Evolutionary conservation across 2,888 invertebrate species (phyloP).

Genomic region (Bembecia ichneumoniformis): DNA sequence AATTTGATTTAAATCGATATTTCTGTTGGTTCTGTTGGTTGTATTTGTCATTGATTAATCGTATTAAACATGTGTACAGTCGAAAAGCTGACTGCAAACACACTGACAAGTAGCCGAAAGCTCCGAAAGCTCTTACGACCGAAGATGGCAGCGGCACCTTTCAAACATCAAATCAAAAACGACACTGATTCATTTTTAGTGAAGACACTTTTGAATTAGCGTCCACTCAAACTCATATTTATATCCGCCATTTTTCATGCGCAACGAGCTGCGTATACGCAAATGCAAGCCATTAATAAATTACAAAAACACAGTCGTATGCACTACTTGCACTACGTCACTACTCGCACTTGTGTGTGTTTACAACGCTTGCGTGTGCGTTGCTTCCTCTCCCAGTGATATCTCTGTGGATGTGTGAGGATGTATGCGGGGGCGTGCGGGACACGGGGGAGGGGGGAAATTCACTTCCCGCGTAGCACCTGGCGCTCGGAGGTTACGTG

Average conservation of each 20-base stretch:
- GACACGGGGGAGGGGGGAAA: slow-evolving; percentile 18
- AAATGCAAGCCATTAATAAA: slow-evolving; percentile 64
- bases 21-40: too few species aligned
- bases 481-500: slow-evolving; percentile 62
- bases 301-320: slow-evolving; percentile 53
- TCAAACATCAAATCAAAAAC: slow-evolving; percentile 20
- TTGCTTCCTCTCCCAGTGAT: slow-evolving; percentile 33
- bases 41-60: too few species aligned
- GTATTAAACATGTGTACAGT: background rate
- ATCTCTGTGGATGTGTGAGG: slow-evolving; percentile 28
- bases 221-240: slow-evolving; percentile 53
- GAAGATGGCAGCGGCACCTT: slow-evolving; percentile 16
- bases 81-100: background rate
- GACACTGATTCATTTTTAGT: slow-evolving; percentile 30
- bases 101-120: background rate
- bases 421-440: slow-evolving; percentile 12
- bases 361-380: slow-evolving; percentile 23
- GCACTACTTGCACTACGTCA: slow-evolving; percentile 36
- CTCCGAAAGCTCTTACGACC: slow-evolving; percentile 5
- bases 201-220: slow-evolving; percentile 49
- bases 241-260: slow-evolving; percentile 56
- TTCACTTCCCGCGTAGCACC: slow-evolving; percentile 67
- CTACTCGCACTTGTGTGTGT: slow-evolving; percentile 14
- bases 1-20: too few species aligned
- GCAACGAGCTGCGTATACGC: slow-evolving; percentile 52